Base-by-base conservation (phyloP, 2,888 invertebrate species). In the Brassicogethes aeneus region DNA sequence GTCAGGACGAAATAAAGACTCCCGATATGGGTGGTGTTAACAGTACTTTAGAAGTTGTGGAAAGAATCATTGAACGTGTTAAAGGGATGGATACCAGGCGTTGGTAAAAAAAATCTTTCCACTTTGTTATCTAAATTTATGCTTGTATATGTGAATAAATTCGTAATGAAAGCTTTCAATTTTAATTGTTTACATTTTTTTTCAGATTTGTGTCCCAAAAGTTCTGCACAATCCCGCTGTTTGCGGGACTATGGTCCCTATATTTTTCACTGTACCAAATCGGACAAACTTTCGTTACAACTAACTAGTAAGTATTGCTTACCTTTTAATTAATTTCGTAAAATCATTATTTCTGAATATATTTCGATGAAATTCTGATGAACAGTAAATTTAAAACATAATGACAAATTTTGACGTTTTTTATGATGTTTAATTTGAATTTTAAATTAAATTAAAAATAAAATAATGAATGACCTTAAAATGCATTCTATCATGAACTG, bases 191-290 rank as follows among this genome's bases (percentile, higher is more conserved):
- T 7, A 23, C 10, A 36, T 40, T 48, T 39, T 35, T 42, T 53
- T 57, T 43, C 58, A 79, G 79, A 41, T 76, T 80, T 57, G 63
- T 79, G 14, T 75, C 76, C 1, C 76, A 77, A 54, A 74, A 69
- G 54, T 75, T 71, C 54, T 78, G 79, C 53, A 71, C 75, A 2
- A 70, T 76, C 31, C 72, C 79, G 15, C 65, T 75, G 32, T 85
- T 81, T 63, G 70, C 74, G 15, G 62, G 73, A 2, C 66, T 86
- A 16, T 85, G 84, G 82, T 70, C 76, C 12, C 61, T 81, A 2
- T 87, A 85, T 64, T 79, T 78, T 55, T 85, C 85, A 0, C 60
- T 85, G n/a, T 82, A 78, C 57, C 82, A 84, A 70, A 76, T 85
- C 50, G 85, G 85, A 12, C 82, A 83, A 65, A 76, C 77, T 36